phyloP scores from a whole-genome alignment of 2,888 invertebrate species.

The Amblyjoppa proteus region DNA sequence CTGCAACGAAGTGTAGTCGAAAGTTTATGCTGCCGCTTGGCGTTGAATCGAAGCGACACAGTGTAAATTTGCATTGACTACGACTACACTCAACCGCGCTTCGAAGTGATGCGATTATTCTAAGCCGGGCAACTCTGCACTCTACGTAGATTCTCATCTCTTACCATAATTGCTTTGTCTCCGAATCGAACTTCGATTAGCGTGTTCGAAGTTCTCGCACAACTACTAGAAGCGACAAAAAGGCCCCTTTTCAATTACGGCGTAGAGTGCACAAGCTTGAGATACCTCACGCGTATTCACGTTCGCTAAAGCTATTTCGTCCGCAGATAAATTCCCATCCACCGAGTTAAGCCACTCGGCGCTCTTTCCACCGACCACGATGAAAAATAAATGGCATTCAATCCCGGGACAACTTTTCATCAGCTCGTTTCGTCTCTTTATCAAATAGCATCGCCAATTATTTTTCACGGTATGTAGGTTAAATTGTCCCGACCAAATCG shows the following conservation, averaged over 20 bases:
- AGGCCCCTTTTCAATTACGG: not conserved
- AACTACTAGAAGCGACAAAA: slow-evolving; percentile 8
- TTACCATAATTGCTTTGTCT: not conserved
- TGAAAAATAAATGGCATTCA: slow-evolving; percentile 49
- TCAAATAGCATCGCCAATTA: not conserved
- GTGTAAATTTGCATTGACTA: not conserved
- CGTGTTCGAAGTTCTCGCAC: slow-evolving; percentile 1
- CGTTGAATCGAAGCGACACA: not conserved
- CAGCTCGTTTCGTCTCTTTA: slow-evolving; percentile 35
- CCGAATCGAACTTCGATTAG: not conserved
- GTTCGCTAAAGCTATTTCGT: not conserved
- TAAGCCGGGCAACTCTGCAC: not conserved
- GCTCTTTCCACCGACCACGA: not conserved
- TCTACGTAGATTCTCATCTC: not conserved
- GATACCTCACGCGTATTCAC: not conserved
- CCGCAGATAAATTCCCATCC: not conserved
- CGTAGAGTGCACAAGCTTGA: not conserved
- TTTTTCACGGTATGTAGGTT: not conserved
- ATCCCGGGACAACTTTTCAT: slow-evolving; percentile 56
- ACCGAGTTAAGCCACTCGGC: not conserved
- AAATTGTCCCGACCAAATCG: not conserved
- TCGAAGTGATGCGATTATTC: not conserved
- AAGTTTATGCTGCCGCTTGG: not conserved
- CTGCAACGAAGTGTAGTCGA: not conserved
- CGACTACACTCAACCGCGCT: not conserved